phyloP scores from a whole-genome alignment of 2,113 vertebrate species.

The Phrynocephalus versicolor region DNA sequence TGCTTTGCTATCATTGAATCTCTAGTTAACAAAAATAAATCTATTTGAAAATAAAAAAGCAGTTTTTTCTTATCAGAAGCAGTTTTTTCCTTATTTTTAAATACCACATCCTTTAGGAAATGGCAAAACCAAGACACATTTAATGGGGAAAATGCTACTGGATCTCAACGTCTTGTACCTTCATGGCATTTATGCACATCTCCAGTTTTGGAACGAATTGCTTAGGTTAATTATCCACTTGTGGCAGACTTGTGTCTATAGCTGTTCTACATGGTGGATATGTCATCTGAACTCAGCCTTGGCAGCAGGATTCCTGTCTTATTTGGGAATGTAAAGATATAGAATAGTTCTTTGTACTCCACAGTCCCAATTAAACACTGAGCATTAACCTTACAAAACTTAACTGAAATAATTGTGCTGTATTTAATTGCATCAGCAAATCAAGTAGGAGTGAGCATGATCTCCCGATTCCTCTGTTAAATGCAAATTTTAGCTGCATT shows the following conservation, averaged over 20 bases:
- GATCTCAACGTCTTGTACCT: too few species aligned
- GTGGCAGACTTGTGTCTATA: neutral
- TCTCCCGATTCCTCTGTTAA: neutral
- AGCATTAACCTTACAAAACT: neutral
- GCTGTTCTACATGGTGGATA: too few species aligned
- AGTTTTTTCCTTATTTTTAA: too few species aligned
- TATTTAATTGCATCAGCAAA: neutral
- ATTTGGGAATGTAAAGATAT: slow-evolving; percentile 7
- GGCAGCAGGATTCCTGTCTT: slow-evolving; percentile 9
- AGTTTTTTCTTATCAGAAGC: too few species aligned
- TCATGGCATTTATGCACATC: too few species aligned
- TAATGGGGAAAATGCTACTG: too few species aligned
- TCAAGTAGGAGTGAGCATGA: neutral
- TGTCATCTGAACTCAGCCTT: neutral
- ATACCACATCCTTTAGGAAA: too few species aligned
- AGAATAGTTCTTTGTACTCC: neutral
- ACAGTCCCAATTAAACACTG: neutral
- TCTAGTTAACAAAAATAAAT: too few species aligned
- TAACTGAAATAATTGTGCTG: accelerated
- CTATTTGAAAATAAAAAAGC: too few species aligned
- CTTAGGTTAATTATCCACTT: neutral
- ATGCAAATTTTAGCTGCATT: neutral
- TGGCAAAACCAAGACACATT: too few species aligned
- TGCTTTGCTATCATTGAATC: too few species aligned
- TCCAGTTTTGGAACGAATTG: too few species aligned